A percentile compares a stretch with the other conserved stretches of the same genome.
These are phyloP conservation scores for Carabus problematicus DNA, from an alignment of 2,888 invertebrate genomes.

Conservation along the genomic window DNA sequence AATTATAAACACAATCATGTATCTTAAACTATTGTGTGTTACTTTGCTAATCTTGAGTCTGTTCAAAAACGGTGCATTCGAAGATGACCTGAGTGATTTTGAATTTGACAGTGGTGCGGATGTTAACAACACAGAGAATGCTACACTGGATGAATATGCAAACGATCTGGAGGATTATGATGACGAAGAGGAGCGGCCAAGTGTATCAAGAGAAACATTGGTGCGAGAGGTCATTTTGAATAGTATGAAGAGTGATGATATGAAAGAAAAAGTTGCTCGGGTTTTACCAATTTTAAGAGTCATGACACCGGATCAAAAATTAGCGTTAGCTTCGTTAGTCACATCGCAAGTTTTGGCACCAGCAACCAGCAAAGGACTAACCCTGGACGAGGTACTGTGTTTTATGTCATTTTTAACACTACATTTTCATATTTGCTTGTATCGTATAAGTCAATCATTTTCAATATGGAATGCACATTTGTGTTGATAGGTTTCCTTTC, in stretches of 20 bases:
- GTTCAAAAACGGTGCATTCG: conserved; percentile 1
- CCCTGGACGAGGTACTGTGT: conserved; percentile 64
- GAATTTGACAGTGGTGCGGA: conserved; percentile 17
- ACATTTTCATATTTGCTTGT: too few relatives aligned
- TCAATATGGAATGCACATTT: too few relatives aligned
- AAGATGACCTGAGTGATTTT: conserved; percentile 34
- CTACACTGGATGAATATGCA: conserved; percentile 48
- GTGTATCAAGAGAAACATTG: conserved; percentile 60
- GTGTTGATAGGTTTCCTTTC: conserved; percentile 66
- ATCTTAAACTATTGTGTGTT: too few relatives aligned
- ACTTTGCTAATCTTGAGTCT: too few relatives aligned
- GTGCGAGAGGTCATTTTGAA: conserved; percentile 64
- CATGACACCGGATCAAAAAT: conserved; percentile 68
- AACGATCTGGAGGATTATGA: conserved; percentile 50
- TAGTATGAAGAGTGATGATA: conserved; percentile 66
- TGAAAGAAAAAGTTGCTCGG: conserved; percentile 68
- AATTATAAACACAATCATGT: too few relatives aligned
- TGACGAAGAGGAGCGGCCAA: conserved; percentile 47
- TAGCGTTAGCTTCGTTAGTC: conserved; percentile 69
- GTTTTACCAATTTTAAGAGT: conserved; percentile 70
- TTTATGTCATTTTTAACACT: not conserved
- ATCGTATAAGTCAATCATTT: too few relatives aligned
- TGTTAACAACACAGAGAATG: not conserved
- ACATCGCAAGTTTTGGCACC: conserved; percentile 67
- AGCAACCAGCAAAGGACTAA: conserved; percentile 60